These are phyloP conservation scores for Gymnocypris eckloni DNA, from an alignment of 2,797 vertebrate species.

Conservation along the genomic window DNA sequence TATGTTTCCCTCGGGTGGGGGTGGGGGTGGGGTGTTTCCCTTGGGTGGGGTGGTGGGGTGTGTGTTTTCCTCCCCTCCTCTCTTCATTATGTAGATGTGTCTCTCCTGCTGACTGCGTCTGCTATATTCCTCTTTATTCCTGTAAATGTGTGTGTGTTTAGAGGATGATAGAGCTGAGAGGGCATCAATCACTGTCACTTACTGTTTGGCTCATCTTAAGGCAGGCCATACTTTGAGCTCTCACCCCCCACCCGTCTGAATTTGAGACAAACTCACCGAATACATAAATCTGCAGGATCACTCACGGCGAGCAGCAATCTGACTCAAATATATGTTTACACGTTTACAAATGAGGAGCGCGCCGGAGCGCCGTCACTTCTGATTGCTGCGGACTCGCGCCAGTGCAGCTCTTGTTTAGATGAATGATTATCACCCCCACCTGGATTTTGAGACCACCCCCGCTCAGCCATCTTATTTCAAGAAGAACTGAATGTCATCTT, in stretches of 20 bases:
- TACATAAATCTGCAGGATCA: constrained; percentile 76
- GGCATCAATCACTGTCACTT: constrained; percentile 87
- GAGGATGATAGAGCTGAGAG: no score
- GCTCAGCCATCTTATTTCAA: constrained; percentile 78
- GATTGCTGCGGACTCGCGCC: constrained; percentile 66
- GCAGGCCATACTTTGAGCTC: constrained; percentile 28
- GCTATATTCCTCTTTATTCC: constrained; percentile 71
- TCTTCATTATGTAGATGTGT: constrained; percentile 59
- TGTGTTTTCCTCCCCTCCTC: constrained; percentile 57
- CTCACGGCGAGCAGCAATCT: constrained; percentile 76
- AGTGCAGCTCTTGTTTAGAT: constrained; percentile 82
- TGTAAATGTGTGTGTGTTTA: no score
- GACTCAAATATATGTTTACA: constrained; percentile 82
- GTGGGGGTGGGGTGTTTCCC: no score
- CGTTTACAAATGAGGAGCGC: constrained; percentile 80
- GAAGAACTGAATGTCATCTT: constrained; percentile 84
- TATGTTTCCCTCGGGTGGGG: no score
- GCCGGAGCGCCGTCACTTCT: constrained; percentile 71
- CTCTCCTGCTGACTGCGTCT: constrained; percentile 46
- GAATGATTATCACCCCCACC: no score
- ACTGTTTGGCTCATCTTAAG: constrained; percentile 63
- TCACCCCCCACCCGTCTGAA: constrained; percentile 62
- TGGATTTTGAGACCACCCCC: no score
- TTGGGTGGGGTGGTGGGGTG: no score
- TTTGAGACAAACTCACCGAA: constrained; percentile 71